phyloP scores from a whole-genome alignment of 2,797 vertebrate species.

The Typhlichthys subterraneus region DNA sequence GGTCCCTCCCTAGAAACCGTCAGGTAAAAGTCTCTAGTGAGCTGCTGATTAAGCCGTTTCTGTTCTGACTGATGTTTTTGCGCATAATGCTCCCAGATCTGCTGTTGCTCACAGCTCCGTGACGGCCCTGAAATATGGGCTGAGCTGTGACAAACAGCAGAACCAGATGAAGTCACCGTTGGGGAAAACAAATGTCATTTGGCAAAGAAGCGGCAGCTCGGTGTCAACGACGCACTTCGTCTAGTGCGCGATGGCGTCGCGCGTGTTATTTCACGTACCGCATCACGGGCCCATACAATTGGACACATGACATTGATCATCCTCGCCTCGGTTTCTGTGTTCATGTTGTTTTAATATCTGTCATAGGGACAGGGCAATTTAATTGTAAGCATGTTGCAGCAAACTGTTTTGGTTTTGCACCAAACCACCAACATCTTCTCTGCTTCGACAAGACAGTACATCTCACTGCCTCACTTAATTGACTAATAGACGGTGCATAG shows the following conservation, averaged over 20 bases:
- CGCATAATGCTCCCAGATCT: slow-evolving; percentile 58
- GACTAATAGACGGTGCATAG: background rate
- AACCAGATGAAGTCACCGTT: slow-evolving; percentile 70
- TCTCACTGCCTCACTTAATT: background rate
- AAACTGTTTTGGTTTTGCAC: background rate
- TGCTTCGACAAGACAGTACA: background rate
- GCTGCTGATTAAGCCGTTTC: slow-evolving; percentile 57
- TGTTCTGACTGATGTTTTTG: slow-evolving; percentile 46
- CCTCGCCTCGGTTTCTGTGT: slow-evolving; percentile 17
- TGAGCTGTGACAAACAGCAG: slow-evolving; percentile 72
- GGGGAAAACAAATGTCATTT: slow-evolving; percentile 58
- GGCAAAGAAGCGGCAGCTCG: slow-evolving; percentile 40
- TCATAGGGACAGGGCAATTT: background rate
- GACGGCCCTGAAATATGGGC: slow-evolving; percentile 54
- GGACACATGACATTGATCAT: slow-evolving; percentile 20
- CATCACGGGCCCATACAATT: slow-evolving; percentile 14
- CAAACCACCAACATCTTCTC: slow-evolving; percentile 8
- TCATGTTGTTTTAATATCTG: slow-evolving; percentile 24
- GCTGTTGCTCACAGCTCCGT: slow-evolving; percentile 57
- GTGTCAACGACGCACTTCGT: slow-evolving; percentile 40
- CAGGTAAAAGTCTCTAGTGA: slow-evolving; percentile 57
- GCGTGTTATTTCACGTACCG: slow-evolving; percentile 38
- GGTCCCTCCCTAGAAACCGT: slow-evolving; percentile 43
- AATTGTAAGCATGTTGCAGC: slow-evolving; percentile 9
- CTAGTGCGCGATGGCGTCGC: slow-evolving; percentile 36